Evolutionary conservation across 37 sponge, comb jelly and placozoan species (phyloP).

Genomic region (Halichondria panicea): DNA sequence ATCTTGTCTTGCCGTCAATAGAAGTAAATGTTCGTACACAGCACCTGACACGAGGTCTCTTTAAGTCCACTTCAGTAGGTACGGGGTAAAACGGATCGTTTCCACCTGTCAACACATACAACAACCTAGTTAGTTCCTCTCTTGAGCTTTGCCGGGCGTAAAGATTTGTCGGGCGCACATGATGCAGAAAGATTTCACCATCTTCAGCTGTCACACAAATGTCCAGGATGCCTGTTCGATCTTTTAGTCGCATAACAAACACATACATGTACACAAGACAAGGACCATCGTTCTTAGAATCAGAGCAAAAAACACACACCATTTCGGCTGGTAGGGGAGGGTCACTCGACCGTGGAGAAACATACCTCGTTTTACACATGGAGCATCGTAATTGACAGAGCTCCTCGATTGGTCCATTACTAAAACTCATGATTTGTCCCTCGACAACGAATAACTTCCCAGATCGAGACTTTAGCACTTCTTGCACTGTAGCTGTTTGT

Average conservation of each 20-base stretch:
- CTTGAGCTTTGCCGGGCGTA: neutral
- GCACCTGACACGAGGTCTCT: too few relatives aligned
- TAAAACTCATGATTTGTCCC: neutral
- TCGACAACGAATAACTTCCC: neutral
- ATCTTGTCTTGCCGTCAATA: too few relatives aligned
- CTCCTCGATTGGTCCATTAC: conserved; percentile 1
- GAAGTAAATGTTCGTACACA: too few relatives aligned
- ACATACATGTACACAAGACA: conserved; percentile 12
- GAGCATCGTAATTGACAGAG: conserved; percentile 11
- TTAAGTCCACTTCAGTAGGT: neutral
- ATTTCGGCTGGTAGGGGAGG: conserved; percentile 1
- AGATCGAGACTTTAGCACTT: neutral
- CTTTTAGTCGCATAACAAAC: neutral
- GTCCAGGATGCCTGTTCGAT: neutral
- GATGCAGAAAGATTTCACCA: neutral
- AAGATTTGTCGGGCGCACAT: conserved; percentile 2
- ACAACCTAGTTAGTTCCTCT: neutral
- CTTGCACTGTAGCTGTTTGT: neutral
- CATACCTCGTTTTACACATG: neutral
- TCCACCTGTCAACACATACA: conserved; percentile 13
- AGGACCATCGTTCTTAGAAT: too few relatives aligned
- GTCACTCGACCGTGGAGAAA: neutral
- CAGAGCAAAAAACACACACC: conserved; percentile 7
- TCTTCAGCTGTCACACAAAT: neutral
- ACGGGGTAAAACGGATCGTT: conserved; percentile 11